A percentile compares a stretch with the other conserved stretches of the same genome.
Conservation (phyloP, 2,888 invertebrate species). For the Penaeus monodon region DNA sequence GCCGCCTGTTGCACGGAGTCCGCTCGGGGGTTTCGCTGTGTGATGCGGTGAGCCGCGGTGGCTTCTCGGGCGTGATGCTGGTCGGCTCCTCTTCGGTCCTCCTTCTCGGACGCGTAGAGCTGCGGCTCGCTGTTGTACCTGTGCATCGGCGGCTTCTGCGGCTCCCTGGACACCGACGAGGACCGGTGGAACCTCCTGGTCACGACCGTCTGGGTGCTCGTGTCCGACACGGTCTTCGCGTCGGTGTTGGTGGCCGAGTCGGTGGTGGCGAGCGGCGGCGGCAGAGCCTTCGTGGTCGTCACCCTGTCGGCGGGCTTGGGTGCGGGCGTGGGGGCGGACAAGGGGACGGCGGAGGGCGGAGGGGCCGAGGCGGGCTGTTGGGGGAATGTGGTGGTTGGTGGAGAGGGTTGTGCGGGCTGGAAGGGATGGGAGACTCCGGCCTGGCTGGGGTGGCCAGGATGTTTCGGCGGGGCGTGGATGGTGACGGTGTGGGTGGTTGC, state of each 20-base stretch:
- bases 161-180: neutral
- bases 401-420: no score
- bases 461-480: no score
- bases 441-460: no score
- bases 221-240: slow-evolving; percentile 44
- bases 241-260: slow-evolving; percentile 53
- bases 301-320: no score
- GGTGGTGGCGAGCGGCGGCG: slow-evolving; percentile 17
- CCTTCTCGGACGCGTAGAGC: neutral
- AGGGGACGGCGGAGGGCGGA: neutral
- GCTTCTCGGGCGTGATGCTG: no score
- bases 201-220: slow-evolving; percentile 46
- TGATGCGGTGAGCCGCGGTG: no score
- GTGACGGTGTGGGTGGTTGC: no score
- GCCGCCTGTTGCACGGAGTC: no score
- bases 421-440: no score
- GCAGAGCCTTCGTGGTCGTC: neutral
- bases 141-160: neutral
- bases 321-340: neutral
- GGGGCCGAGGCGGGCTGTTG: no score
- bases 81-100: neutral
- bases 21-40: no score
- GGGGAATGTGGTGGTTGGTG: no score
- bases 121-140: neutral
- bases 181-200: slow-evolving; percentile 7